Evolutionary conservation across 23 tunicate genomes (phyloP).

Genomic region (Phallusia fumigata): DNA sequence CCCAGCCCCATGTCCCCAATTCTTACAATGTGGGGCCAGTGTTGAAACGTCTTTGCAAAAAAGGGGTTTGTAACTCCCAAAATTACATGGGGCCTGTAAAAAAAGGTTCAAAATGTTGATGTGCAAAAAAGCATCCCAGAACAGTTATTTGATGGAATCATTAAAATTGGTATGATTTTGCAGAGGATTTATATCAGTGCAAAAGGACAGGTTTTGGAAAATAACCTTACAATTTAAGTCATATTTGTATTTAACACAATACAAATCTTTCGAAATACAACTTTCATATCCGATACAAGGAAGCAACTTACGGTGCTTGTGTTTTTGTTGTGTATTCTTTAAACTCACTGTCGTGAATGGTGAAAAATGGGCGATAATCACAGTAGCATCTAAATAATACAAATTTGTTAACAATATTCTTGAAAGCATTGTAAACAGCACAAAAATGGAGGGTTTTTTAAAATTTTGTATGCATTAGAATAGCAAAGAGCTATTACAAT

Average conservation of each 20-base stretch:
- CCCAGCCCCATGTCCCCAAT: slow-evolving; percentile 46
- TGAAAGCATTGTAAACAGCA: neutral
- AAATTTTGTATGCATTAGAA: no score
- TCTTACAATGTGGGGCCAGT: slow-evolving; percentile 88
- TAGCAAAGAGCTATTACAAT: no score
- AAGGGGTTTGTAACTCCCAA: slow-evolving; percentile 97
- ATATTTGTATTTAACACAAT: no score
- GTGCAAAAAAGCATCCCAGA: no score
- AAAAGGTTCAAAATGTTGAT: neutral
- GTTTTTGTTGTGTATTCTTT: slow-evolving; percentile 84
- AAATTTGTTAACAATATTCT: neutral
- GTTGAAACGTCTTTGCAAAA: slow-evolving; percentile 85
- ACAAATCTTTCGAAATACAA: no score
- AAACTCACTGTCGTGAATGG: slow-evolving; percentile 97
- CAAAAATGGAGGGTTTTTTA: neutral
- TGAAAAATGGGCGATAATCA: slow-evolving; percentile 93
- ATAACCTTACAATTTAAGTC: no score
- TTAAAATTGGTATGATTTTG: no score
- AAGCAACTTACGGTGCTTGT: slow-evolving; percentile 69
- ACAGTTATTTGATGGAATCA: no score
- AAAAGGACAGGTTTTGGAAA: no score
- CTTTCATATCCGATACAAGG: neutral
- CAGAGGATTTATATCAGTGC: no score
- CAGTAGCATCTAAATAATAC: slow-evolving; percentile 47
- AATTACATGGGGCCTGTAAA: slow-evolving; percentile 69